Percentiles rank a stretch among this genome's conserved stretches.
phyloP scores from a whole-genome alignment of 2,113 vertebrate genomes.

The Pedetes capensis region DNA sequence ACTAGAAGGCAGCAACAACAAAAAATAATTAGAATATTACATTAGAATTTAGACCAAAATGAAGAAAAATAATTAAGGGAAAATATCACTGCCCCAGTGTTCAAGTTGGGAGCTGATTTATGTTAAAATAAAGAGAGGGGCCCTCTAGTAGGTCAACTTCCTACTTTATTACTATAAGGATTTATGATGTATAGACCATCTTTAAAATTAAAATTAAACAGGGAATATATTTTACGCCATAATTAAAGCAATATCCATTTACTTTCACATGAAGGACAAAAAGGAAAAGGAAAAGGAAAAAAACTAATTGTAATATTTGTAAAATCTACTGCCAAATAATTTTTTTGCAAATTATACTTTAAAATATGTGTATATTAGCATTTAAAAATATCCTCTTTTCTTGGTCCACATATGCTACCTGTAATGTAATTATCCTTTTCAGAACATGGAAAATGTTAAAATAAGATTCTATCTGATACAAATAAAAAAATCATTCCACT shows the following conservation, averaged over 20 bases:
- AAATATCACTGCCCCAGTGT: not conserved
- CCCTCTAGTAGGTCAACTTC: not conserved
- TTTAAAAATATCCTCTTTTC: not conserved
- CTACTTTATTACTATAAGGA: not conserved
- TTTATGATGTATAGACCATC: not conserved
- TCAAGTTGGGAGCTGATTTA: not conserved
- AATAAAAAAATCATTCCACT: slow-evolving; percentile 39
- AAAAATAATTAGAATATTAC: not conserved
- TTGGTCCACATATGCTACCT: not conserved
- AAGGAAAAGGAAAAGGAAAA: not conserved
- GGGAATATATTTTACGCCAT: not conserved
- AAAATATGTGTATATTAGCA: not conserved
- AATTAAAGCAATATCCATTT: not conserved
- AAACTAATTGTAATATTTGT: not conserved
- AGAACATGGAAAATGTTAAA: not conserved
- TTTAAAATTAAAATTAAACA: not conserved
- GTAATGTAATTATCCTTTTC: not conserved
- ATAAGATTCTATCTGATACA: not conserved
- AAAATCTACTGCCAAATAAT: not conserved
- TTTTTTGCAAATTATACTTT: not conserved
- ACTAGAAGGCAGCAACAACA: not conserved
- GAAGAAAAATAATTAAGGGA: not conserved
- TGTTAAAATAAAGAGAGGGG: not conserved
- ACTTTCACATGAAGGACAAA: not conserved
- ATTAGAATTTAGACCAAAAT: not conserved